Base-by-base conservation (phyloP, 2,113 vertebrate genomes). In the Sebastes fasciatus region DNA sequence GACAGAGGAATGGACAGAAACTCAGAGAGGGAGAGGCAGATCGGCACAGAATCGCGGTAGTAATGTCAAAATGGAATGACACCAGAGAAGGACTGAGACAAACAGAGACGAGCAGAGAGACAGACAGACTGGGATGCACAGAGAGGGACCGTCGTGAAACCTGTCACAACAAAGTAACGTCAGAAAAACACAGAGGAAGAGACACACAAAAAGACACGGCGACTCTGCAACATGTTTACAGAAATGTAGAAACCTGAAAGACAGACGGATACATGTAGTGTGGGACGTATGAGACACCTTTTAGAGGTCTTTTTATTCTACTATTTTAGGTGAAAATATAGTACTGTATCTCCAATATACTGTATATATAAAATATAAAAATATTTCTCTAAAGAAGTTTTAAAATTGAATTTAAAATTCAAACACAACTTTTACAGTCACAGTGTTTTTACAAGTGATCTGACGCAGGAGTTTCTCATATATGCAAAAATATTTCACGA, bases 141-240 rank as follows among this genome's bases (percentile, higher is more conserved):
- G 80, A 80, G 77, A 75, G 66, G 70, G 67, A 86, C 77, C 80
- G 83, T 23, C 40, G 82, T 74, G 91, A 87, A 66, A 74, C 69
- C 79, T 90, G 90, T 91, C 92, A 90, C 82, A 91, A 91, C 82
- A 88, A 62, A 73, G 79, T 6, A 79, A 58, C 0, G 34, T 76
- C 90, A 89, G 46, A 34, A 54, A 67, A 69, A 73, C 58, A 19
- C 19, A 77, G 71, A 71, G 8, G 7, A 55, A 1, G 13, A 40
- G 74, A 80, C 48, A 69, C 34, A 43, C 21, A 42, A 46, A 46
- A 14, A 71, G 34, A 75, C 60, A 19, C 4, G 5, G 12, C 26
- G 16, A 49, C 34, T 40, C 80, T 58, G 52, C 16, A 26, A 48
- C 52, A 79, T 21, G 52, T 26, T 40, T 5, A 26, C 52, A 62